Evolutionary conservation across 2,797 vertebrate species (phyloP).

Genomic region (Telmatherina bonti): DNA sequence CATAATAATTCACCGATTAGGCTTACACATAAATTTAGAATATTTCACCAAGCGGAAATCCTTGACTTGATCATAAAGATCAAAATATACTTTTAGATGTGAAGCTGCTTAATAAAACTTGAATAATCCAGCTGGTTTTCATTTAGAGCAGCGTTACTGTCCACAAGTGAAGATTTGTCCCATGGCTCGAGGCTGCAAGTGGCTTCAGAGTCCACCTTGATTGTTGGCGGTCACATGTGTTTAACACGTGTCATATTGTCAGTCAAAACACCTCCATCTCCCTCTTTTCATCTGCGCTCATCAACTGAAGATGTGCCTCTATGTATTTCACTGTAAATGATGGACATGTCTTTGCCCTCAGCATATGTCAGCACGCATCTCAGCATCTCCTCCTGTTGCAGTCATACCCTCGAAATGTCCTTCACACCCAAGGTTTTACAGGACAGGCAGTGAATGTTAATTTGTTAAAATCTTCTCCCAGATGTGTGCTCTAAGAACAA

Average conservation of each 20-base stretch:
- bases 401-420: background rate
- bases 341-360: slow-evolving; percentile 14
- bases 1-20: too few relatives aligned
- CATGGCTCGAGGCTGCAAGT: background rate
- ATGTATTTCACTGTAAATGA: slow-evolving; percentile 20
- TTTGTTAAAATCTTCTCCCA: background rate
- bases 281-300: slow-evolving; percentile 10
- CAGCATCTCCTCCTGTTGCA: background rate
- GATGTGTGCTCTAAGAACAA: background rate
- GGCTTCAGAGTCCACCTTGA: slow-evolving; percentile 1
- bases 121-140: background rate
- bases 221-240: background rate
- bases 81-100: too few relatives aligned
- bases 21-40: too few relatives aligned
- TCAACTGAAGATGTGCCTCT: background rate
- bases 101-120: background rate
- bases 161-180: slow-evolving; percentile 1
- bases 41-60: too few relatives aligned
- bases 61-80: too few relatives aligned
- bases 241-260: slow-evolving; percentile 28
- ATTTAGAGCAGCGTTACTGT: background rate
- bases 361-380: slow-evolving; percentile 12
- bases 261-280: background rate
- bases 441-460: background rate
- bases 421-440: background rate